Evolutionary conservation across 2,113 vertebrate species (phyloP).

Genomic region (Ascaphus truei): DNA sequence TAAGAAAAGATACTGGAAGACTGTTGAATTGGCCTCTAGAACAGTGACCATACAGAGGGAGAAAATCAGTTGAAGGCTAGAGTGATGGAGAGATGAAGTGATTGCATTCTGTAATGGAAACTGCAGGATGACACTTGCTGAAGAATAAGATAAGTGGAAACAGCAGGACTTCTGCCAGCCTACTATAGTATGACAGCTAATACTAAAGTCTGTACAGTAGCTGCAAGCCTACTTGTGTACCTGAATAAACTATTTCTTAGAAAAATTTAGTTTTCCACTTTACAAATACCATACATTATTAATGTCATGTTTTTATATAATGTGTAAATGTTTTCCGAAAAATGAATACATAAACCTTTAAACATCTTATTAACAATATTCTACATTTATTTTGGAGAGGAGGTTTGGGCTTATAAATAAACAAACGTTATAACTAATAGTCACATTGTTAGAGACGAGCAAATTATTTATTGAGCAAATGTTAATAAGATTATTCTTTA

Average conservation of each 20-base stretch:
- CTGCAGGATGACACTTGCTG: conserved; percentile 36
- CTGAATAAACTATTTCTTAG: background rate
- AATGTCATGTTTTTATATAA: background rate
- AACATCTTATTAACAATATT: too few relatives aligned
- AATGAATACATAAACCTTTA: too few relatives aligned
- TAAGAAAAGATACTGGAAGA: conserved; percentile 6
- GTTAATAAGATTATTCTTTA: too few relatives aligned
- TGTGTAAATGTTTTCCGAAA: background rate
- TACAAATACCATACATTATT: background rate
- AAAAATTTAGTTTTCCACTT: background rate
- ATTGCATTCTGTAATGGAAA: conserved; percentile 38
- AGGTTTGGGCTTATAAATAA: too few relatives aligned
- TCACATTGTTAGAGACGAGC: too few relatives aligned
- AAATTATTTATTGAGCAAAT: too few relatives aligned
- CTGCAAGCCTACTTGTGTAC: conserved; percentile 5
- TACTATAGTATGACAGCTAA: conserved; percentile 31
- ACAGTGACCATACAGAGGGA: background rate
- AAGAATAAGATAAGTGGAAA: conserved; percentile 39
- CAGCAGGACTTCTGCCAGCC: conserved; percentile 29
- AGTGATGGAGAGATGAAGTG: conserved; percentile 31
- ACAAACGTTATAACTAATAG: too few relatives aligned
- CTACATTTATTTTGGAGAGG: too few relatives aligned
- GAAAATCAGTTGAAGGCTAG: conserved; percentile 25
- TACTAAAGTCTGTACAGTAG: conserved; percentile 17
- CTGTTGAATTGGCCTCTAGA: conserved; percentile 4